Evolutionary conservation across 2,797 vertebrate genomes (phyloP).

Genomic region (Echeneis naucrates): DNA sequence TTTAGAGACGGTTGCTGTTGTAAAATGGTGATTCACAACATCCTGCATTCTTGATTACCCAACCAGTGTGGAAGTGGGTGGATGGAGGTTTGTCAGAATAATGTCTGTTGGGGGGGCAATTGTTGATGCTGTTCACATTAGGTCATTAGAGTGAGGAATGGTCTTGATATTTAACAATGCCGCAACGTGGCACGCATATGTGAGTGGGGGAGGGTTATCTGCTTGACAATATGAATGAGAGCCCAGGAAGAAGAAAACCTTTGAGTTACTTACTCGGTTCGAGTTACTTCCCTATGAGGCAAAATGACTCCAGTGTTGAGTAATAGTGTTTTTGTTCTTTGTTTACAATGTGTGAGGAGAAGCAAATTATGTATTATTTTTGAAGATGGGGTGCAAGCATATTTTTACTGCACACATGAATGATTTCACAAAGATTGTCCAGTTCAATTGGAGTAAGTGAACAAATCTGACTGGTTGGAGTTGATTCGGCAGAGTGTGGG

Average conservation of each 20-base stretch:
- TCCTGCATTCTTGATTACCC: constrained; percentile 54
- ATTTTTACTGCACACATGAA: constrained; percentile 25
- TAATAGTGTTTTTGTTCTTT: constrained; percentile 24
- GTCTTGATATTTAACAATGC: constrained; percentile 83
- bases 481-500: no score
- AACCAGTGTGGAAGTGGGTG: constrained; percentile 27
- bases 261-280: no score
- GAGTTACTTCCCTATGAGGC: constrained; percentile 16
- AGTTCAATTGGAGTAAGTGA: constrained; percentile 41
- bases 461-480: constrained; percentile 40
- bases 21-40: constrained; percentile 64
- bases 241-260: constrained; percentile 40
- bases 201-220: constrained; percentile 52
- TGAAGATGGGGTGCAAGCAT: constrained; percentile 11
- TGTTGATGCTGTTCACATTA: constrained; percentile 74
- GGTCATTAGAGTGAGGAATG: constrained; percentile 84
- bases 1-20: constrained; percentile 45
- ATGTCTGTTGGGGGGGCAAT: constrained; percentile 68
- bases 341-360: constrained; percentile 43
- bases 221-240: constrained; percentile 43
- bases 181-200: constrained; percentile 71
- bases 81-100: constrained; percentile 64
- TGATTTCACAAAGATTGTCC: constrained; percentile 17
- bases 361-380: constrained; percentile 43
- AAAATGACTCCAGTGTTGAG: constrained; percentile 38